Evolutionary conservation across 2,113 vertebrate species (phyloP), one percentile per base, ranked within the genome.

Genomic region (Trichomycterus rosablanca): DNA sequence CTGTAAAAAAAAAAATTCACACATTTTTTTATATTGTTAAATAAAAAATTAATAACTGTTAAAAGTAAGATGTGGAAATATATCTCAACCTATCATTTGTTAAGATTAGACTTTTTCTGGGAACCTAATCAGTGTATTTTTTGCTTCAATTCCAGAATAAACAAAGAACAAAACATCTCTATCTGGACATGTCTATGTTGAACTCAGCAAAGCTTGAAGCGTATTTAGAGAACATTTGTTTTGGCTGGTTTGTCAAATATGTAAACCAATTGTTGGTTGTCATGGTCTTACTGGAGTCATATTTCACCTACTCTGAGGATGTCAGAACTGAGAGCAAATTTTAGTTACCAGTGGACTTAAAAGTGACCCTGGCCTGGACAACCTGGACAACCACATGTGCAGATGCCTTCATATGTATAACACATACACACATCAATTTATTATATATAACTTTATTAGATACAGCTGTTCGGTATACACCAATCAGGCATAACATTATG

Each of bases 111-210:
- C 35, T 51, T 22, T 35, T n/a, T 24, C 30, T 62, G 46, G 35
- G 23, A 16, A 39, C 5, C 16, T 64, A 35, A 24, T 10, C n/a
- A 64, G n/a, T 28, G 20, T 59, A 45, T 28, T 58, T 9, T 64
- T 70, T 53, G 46, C 14, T 8, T 20, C 28, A 16, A 34, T 48
- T 59, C 54, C 67, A 70, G 63, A 70, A 48, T 32, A 64, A 64
- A 53, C 60, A 59, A 7, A 42, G 35, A 14, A 59, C 54, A 64
- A 40, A 70, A 57, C 59, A 61, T 53, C 52, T 68, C 43, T 59
- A 56, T 67, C 51, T 59, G 30, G 15, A 49, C 34, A 40, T 22
- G 52, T 19, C 40, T 35, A 46, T 57, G 53, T 69, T 64, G 56
- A 64, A 28, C 48, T 70, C 59, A 54, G 67, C 59, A 34, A 43